Evolutionary conservation across 2,888 invertebrate species (phyloP).

Genomic region (Drosophila diplacantha): DNA sequence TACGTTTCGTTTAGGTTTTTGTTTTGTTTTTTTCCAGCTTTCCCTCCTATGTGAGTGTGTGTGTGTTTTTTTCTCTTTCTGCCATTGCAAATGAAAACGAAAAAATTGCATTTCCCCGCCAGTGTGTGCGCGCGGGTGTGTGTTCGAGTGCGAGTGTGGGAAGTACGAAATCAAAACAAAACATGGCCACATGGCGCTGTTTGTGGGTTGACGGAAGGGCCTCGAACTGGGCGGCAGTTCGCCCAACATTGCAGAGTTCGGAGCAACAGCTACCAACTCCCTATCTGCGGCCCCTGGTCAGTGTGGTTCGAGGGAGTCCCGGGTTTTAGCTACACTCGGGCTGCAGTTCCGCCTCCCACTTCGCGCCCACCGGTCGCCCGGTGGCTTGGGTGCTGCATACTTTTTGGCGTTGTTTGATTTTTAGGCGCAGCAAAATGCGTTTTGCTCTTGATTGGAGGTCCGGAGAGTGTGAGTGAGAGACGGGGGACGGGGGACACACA

Average conservation of each 20-base stretch:
- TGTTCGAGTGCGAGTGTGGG: constrained; percentile 34
- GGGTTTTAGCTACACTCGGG: constrained; percentile 52
- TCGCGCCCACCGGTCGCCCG: constrained; percentile 4
- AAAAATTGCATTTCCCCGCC: constrained; percentile 63
- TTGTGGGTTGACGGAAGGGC: constrained; percentile 12
- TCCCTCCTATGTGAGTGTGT: too few relatives aligned
- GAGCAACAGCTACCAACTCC: constrained; percentile 55
- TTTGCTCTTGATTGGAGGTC: constrained; percentile 59
- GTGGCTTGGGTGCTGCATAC: constrained; percentile 51
- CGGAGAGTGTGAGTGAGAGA: constrained; percentile 12
- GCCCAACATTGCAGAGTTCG: constrained; percentile 47
- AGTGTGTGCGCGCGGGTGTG: constrained; percentile 23
- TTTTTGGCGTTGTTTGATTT: constrained; percentile 67
- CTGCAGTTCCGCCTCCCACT: constrained; percentile 36
- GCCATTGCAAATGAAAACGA: constrained; percentile 63
- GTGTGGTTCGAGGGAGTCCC: constrained; percentile 4
- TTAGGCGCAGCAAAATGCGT: constrained; percentile 73
- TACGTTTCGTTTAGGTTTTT: constrained; percentile 42
- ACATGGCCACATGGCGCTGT: constrained; percentile 54
- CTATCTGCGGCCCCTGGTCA: constrained; percentile 15
- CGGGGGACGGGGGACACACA: not conserved
- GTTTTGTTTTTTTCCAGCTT: constrained; percentile 17
- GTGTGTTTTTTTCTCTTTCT: constrained; percentile 16
- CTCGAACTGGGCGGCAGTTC: constrained; percentile 26
- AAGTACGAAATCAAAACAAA: constrained; percentile 66